These are phyloP conservation scores for Lasioglossum lativentre DNA, from an alignment of 2,888 invertebrate species.

Conservation along the genomic window DNA sequence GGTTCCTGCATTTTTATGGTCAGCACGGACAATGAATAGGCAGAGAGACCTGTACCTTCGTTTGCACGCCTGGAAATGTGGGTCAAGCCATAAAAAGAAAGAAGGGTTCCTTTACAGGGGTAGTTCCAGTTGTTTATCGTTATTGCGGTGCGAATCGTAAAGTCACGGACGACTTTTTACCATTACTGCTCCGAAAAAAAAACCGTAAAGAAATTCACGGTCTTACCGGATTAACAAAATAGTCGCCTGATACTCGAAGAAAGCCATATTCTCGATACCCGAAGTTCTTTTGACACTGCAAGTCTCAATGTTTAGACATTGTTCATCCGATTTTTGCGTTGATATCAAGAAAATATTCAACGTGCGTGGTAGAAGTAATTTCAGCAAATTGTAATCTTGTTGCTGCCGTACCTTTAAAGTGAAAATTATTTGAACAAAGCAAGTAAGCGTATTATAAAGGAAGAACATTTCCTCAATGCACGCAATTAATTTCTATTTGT, in stretches of 20 bases:
- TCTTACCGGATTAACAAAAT: background rate
- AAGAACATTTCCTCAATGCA: background rate
- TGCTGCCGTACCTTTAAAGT: too few species aligned
- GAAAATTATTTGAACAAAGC: too few species aligned
- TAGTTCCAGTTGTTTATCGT: constrained; percentile 39
- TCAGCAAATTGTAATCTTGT: too few species aligned
- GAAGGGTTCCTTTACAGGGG: constrained; percentile 51
- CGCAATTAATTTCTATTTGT: background rate
- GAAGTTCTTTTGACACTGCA: accelerated
- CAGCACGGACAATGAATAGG: constrained; percentile 44
- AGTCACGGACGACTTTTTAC: constrained; percentile 36
- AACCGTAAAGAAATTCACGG: background rate
- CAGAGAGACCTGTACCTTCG: constrained; percentile 46
- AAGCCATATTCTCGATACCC: too few species aligned
- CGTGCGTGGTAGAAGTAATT: too few species aligned
- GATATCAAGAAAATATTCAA: too few species aligned
- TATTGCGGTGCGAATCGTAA: constrained; percentile 29
- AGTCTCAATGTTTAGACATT: background rate
- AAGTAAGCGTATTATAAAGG: too few species aligned
- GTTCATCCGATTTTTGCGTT: too few species aligned
- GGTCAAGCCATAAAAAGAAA: constrained; percentile 74
- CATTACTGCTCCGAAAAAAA: constrained; percentile 29
- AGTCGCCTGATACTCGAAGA: background rate
- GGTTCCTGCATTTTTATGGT: constrained; percentile 74
- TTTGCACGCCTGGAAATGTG: constrained; percentile 61